A percentile compares a stretch with the other conserved stretches of the same genome.
Conservation (phyloP, 1,140 invertebrate species). For the Aphidius ervi region DNA sequence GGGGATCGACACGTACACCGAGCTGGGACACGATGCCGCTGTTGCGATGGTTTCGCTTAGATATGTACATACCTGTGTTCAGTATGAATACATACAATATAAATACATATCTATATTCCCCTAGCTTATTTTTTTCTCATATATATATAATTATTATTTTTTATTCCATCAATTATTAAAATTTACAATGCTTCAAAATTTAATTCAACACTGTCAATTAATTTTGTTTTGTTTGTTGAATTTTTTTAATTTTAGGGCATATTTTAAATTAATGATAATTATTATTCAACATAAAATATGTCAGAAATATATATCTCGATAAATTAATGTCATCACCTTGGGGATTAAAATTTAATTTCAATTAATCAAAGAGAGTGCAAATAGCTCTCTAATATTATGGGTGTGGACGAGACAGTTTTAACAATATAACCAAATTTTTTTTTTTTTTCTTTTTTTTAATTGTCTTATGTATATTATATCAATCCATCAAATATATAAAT, state of each 20-base stretch:
- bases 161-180: constrained; percentile 11
- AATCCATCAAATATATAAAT: too few relatives aligned
- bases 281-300: too few relatives aligned
- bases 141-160: constrained; percentile 7
- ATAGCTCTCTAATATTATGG: constrained; percentile 14
- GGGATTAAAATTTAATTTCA: constrained; percentile 45
- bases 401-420: background rate
- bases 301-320: constrained; percentile 18
- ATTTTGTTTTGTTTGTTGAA: background rate
- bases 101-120: too few relatives aligned
- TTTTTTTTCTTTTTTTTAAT: too few relatives aligned
- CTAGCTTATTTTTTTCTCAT: constrained; percentile 15
- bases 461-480: too few relatives aligned
- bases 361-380: constrained; percentile 37
- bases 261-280: too few relatives aligned
- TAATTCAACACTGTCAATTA: constrained; percentile 23
- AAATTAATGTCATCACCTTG: constrained; percentile 40
- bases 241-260: background rate
- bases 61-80: constrained; percentile 24
- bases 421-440: too few relatives aligned
- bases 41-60: constrained; percentile 24
- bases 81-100: constrained; percentile 18
- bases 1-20: constrained; percentile 52
- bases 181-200: background rate
- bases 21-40: constrained; percentile 19